A percentile compares a stretch with the other conserved stretches of the same genome.
phyloP scores from a whole-genome alignment of 2,113 vertebrate genomes.

The Myotis lucifugus region DNA sequence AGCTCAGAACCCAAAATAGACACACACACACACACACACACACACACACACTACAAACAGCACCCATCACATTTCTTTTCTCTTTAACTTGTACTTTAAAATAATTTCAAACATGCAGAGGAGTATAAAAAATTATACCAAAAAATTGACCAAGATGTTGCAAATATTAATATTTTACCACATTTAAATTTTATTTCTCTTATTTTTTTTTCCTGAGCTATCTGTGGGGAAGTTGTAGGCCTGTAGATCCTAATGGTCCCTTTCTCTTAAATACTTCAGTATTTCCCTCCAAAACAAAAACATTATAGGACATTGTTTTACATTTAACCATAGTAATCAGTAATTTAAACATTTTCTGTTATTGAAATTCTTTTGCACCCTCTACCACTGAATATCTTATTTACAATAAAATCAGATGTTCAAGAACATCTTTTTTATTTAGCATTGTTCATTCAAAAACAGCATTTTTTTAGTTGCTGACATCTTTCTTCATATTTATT shows the following conservation, averaged over 20 bases:
- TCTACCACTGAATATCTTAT: neutral
- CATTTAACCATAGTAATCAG: neutral
- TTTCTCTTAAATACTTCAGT: neutral
- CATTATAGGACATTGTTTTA: neutral
- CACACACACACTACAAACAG: neutral
- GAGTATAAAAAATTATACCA: neutral
- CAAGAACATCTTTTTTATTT: neutral
- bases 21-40: neutral
- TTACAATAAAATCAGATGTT: neutral
- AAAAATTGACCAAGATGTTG: neutral
- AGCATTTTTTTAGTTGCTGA: neutral
- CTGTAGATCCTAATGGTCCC: neutral
- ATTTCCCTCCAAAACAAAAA: neutral
- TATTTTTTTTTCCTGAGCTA: neutral
- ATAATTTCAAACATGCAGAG: neutral
- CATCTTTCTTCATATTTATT: neutral
- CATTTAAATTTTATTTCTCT: neutral
- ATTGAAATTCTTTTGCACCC: neutral
- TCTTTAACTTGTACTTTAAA: conserved; percentile 42
- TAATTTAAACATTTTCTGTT: neutral
- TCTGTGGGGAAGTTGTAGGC: neutral
- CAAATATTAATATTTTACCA: neutral
- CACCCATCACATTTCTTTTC: neutral
- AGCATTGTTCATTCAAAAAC: neutral
- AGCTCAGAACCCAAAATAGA: neutral